Base-by-base conservation (phyloP, 2,113 vertebrate species). In the Xiphophorus hellerii region DNA sequence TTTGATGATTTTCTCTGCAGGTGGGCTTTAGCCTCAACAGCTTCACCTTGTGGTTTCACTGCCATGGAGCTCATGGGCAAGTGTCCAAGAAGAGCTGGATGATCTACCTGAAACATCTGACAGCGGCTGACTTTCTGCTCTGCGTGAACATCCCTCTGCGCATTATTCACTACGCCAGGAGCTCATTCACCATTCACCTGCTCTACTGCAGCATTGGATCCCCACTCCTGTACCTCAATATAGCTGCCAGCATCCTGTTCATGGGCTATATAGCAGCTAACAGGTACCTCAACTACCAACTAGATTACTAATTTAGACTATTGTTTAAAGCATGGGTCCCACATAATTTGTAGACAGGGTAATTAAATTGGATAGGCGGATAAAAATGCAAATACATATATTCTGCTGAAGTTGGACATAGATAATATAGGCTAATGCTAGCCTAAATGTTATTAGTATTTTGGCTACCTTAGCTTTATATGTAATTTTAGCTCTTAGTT, bases 211-310 rank as follows among this genome's bases (percentile, higher is more conserved):
- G 42, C 74, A 88, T 93, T 0, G 92, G 91, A 0, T 85, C 91
- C 1, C 35, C 89, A 0, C 68, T 84, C 60, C 91, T 95, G 62
- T 95, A 93, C 69, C 89, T 94, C 30, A 95, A 94, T 87, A 93
- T 93, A 92, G 94, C 94, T 5, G 89, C 92, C 78, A 95, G 94
- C 91, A 93, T 95, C 73, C 79, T 94, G 69, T 93, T 94, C 88
- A 94, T 95, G 93, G 92, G 92, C 0, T 92, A 90, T 80, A 90
- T 95, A 14, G 93, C 94, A 13, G 42, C 42, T 15, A 44, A 15
- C 42, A 44, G 42, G 42, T 44, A 44, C 37, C 37, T 39, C 11
- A 39, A 39, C 11, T 39, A 39, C 10, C 37, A 39, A 3, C 11
- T 4, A 39, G 37, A 3, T 12, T 11, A 39, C 12, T 39, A 39